Base-by-base conservation (phyloP, 2,797 vertebrate genomes). In the Melanotaenia boesemani region DNA sequence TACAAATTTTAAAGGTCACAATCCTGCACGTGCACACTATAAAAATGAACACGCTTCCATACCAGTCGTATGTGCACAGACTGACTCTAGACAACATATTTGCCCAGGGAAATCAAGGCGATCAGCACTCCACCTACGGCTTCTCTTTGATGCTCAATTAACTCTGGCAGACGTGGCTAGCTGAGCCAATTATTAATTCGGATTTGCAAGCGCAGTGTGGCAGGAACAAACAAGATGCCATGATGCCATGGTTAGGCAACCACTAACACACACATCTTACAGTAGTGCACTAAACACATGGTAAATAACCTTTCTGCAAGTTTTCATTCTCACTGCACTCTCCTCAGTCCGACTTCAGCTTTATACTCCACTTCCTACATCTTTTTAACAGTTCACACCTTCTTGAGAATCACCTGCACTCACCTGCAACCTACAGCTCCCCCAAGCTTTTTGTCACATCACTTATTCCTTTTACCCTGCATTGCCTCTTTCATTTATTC, bases 61-160 rank as follows among this genome's bases (percentile, higher is more conserved):
- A 61, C 76, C 52, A 67, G 64, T 63, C 81, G 36, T 67, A 78
- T 67, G 61, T 69, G 72, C 77, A 69, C 70, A 62, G 76, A 72
- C 52, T 68, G 37, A 79, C 72, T 24, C 22, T 5, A 20, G 80
- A 78, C 88, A 84, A 60, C 79, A 82, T 84, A 80, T 81, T 81
- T 75, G 44, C 83, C 72, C 34, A 3, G 85, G 78, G 86, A 90
- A 91, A 93, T 92, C 79, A 87, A 79, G 73, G 84, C 82, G 87
- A 91, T 92, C 83, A 83, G 79, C 70, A 87, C 88, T 85, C 74
- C 41, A 63, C 72, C 87, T 77, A 77, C 18, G 75, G 81, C 75
- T 85, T 86, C 76, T 83, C 88, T 91, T 90, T 92, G 90, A 92
- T 86, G 90, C 89, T 82, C 89, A 93, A 92, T 94, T 93, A 94